Base-by-base conservation (phyloP, 35 echinoderm and acorn worm species). In the Apostichopus californicus region DNA sequence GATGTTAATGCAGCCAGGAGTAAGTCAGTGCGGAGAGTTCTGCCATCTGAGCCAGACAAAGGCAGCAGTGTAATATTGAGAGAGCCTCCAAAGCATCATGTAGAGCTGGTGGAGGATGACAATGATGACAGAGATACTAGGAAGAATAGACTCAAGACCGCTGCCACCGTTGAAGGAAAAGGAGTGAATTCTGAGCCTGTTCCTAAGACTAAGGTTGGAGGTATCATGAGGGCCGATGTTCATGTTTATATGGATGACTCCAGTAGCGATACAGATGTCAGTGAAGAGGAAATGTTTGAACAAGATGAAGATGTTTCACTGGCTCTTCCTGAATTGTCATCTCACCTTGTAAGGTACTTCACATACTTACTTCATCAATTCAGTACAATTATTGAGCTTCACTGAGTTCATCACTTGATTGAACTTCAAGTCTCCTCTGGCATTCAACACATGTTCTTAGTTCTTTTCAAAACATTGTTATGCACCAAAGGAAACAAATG, bases 231-330 rank as follows among this genome's bases (percentile, higher is more conserved):
- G 73, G 20, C 1, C 55, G 78, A 94, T 57, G 79, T 90, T 87
- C 55, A 90, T 59, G 55, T 94, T 57, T 89, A 94, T 54, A 73
- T 89, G 64, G 86, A 73, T 89, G 86, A 89, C 34, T 65, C 57
- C 14, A 89, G 86, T 46, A 89, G 61, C 7, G 64, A 58, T 17
- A 66, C 86, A 15, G 57, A 58, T 72, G 86, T 60, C 3, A 89
- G 86, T 89, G 86, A 88, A 65, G 86, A 88, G 18, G 86, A 88
- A 5, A n/a, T 71, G 13, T 25, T 12, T 71, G 86, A 89, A 53
- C 57, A 68, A 53, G 86, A 89, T 53, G 80, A 80, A 24, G 86
- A 89, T 73, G 25, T 64, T 15, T 89, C 52, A 25, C 14, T 89
- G 9, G 20, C 64, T 72, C 23, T 34, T 23, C 18, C 86, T 58